Conservation (phyloP, 1,140 invertebrate genomes). For the Scylla paramamosain region DNA sequence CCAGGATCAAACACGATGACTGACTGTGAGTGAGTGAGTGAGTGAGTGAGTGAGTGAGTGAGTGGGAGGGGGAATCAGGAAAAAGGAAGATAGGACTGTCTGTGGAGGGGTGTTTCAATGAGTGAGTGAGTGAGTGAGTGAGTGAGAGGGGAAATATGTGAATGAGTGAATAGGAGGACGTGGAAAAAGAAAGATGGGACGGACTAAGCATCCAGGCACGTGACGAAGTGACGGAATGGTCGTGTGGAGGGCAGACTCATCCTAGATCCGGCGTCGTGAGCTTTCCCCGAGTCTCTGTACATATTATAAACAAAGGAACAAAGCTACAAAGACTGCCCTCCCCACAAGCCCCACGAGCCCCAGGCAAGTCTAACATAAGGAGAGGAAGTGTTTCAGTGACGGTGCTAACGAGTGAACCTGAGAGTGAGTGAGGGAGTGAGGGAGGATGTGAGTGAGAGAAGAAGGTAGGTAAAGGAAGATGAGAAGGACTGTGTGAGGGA, state of each 20-base stretch:
- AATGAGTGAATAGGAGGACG: too few relatives aligned
- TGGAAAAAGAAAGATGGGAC: too few relatives aligned
- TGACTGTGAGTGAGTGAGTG: neutral
- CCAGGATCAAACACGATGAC: neutral
- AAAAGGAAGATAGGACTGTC: neutral
- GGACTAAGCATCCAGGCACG: too few relatives aligned
- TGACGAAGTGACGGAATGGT: too few relatives aligned
- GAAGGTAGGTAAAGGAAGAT: neutral
- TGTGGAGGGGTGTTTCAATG: neutral
- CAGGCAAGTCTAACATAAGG: too few relatives aligned
- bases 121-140: neutral
- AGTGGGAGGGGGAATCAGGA: neutral
- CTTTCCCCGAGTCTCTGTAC: too few relatives aligned
- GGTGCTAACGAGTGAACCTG: neutral
- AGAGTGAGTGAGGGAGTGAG: neutral
- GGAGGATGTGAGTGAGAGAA: neutral
- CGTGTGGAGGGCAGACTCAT: too few relatives aligned
- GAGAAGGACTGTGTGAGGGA: neutral
- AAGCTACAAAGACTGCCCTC: too few relatives aligned
- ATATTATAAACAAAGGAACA: too few relatives aligned
- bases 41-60: neutral
- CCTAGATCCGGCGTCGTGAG: too few relatives aligned
- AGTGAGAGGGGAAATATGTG: neutral
- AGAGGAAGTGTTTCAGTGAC: too few relatives aligned
- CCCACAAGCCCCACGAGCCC: too few relatives aligned